Evolutionary conservation across 2,797 vertebrate species (phyloP), one percentile per base, ranked within the genome.

Genomic region (Naso thynnoides): DNA sequence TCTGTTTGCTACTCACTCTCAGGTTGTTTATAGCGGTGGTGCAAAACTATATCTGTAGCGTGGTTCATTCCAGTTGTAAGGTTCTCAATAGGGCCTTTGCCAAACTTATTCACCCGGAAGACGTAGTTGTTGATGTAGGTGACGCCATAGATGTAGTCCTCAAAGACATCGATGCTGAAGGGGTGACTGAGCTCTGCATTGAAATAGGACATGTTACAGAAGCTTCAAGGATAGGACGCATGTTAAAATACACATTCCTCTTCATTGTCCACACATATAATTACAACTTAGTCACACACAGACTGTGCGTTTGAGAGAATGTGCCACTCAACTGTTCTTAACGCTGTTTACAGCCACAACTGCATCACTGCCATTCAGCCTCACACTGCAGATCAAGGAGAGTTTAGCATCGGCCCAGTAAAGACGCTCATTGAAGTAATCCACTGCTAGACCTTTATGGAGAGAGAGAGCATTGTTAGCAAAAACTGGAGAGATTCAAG

Each of bases 381-480:
- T 95, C 88, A 99, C 96, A 49, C 97, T 98, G 92, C 97, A 96
- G 6, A 99, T 98, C 82, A 97, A 86, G 0, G 97, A 98, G 23
- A 98, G 96, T 64, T 99, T 99, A 71, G 97, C 96, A 0, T 99
- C 97, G 0, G 98, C 97, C 98, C 98, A 99, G 89, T 97, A 99
- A 5, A 99, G 93, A 24, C 97, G 95, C 83, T 98, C 96, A 0
- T 98, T 99, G 90, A 97, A 97, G 83, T 97, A 99, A 85, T 99
- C 98, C 86, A 98, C 97, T 0, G 97, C 97, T 80, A 99, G 94
- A 64, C 98, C 98, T 99, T 72, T 1, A 65, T 0, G n/a, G 45
- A 9, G 41, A 23, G n/a, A 64, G 42, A 49, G 19, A 54, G 15
- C 3, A 23, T 7, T 1, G 8, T 63, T 31, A 45, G 19, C 45